Base-by-base conservation (phyloP, 2,888 invertebrate species). In the Artemia sp. region DNA sequence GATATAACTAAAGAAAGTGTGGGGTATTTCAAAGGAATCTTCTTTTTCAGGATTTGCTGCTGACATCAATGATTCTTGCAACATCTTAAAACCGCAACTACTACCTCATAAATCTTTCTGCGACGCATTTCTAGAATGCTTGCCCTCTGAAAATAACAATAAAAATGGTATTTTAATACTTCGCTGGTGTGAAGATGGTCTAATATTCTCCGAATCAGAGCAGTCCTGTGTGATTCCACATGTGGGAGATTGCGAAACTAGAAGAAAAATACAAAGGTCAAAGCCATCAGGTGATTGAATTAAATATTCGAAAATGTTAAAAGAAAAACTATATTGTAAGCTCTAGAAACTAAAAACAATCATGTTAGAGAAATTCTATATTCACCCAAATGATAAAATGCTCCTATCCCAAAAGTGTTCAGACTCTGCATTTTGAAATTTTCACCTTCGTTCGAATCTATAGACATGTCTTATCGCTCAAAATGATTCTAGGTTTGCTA, bases 201-300 rank as follows among this genome's bases (percentile, higher is more conserved):
- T 58, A 2, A 19, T 58, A n/a, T 58, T 58, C 64, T 58, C 64
- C n/a, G 24, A 9, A n/a, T 24, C 24, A 58, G 14, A 24, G 64
- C 64, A 58, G 10, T 24, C 14, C 64, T 58, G 64, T 24, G 24
- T 58, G 64, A n/a, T 58, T 58, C 64, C 64, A 58, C 64, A 58
- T 10, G n/a, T 58, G n/a, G 64, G n/a, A 8, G 64, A 58, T 19
- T 58, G 64, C 24, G 10, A 24, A 8, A 58, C n/a, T 19, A 58
- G 64, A 24, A 58, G 24, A n/a, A 58, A 58, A 58, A 19, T 58
- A 24, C 64, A 58, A 58, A 58, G 64, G 64, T n/a, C 64, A 11
- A 58, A 58, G 24, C 14, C 64, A 8, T 58, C 64, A 58, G 64
- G 64, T 58, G 24, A 58, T 8, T n/a, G 24, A 58, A 58, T n/a